Conservation (phyloP, 2,888 invertebrate genomes). For the Auanema freiburgensis region DNA sequence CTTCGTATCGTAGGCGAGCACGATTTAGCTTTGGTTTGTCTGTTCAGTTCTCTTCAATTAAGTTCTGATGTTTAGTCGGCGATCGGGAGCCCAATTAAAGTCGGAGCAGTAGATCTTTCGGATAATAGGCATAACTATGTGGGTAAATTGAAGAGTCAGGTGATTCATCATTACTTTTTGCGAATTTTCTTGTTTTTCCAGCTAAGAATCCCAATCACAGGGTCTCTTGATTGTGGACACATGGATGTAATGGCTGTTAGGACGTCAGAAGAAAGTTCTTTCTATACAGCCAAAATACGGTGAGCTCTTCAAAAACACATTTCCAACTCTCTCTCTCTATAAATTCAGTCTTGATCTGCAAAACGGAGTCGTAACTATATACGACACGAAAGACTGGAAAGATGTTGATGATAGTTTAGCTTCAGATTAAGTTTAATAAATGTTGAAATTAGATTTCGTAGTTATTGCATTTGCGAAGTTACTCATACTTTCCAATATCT, state of each 20-base stretch:
- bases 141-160: constrained; percentile 50
- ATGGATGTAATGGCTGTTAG: constrained; percentile 49
- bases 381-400: constrained; percentile 40
- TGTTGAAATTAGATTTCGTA: constrained; percentile 6
- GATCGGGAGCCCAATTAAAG: constrained; percentile 56
- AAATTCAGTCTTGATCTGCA: constrained; percentile 20
- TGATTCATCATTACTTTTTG: constrained; percentile 25
- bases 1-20: constrained; percentile 56
- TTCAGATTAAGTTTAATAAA: constrained; percentile 8
- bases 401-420: constrained; percentile 10
- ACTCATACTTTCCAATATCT: constrained; percentile 4
- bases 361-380: constrained; percentile 46
- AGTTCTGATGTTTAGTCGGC: constrained; percentile 25
- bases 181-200: constrained; percentile 16
- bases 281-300: constrained; percentile 38
- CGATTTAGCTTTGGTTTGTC: constrained; percentile 43
- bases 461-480: constrained; percentile 3
- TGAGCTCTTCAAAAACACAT: background rate
- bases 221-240: constrained; percentile 50
- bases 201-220: constrained; percentile 56
- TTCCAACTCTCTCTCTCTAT: background rate
- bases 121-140: constrained; percentile 58
- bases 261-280: constrained; percentile 25
- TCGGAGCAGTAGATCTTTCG: constrained; percentile 55
- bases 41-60: constrained; percentile 9